Conservation (phyloP, 2,797 vertebrate genomes). For the Clarias platycephalus region DNA sequence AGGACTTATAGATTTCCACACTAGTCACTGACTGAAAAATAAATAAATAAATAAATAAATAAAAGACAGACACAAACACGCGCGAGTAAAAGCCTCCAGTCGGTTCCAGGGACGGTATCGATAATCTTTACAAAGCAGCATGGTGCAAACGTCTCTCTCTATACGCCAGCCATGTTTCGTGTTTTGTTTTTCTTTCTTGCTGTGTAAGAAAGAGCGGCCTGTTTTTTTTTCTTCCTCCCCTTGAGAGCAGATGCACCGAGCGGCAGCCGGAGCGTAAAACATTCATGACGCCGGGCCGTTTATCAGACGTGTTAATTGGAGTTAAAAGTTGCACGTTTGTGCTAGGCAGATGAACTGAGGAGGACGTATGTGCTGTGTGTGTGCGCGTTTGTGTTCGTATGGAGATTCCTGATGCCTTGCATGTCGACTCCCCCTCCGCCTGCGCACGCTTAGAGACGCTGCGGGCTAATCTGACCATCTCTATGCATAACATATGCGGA, state of each 20-base stretch:
- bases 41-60: background rate
- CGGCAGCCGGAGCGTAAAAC: conserved; percentile 55
- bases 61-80: background rate
- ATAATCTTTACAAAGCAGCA: background rate
- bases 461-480: conserved; percentile 3
- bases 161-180: background rate
- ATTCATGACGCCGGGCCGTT: conserved; percentile 54
- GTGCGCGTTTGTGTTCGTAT: background rate
- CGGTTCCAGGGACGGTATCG: background rate
- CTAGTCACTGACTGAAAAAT: background rate
- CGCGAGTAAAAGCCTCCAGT: background rate
- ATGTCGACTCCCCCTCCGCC: conserved; percentile 5
- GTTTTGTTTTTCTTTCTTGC: conserved; percentile 21
- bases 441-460: background rate
- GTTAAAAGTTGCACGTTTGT: conserved; percentile 54
- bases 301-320: conserved; percentile 56
- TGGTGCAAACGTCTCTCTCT: background rate
- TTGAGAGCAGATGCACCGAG: conserved; percentile 42
- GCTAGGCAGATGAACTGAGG: conserved; percentile 39
- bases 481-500: conserved; percentile 22
- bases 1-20: background rate
- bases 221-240: background rate
- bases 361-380: background rate
- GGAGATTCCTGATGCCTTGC: conserved; percentile 15
- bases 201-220: conserved; percentile 26